Evolutionary conservation across 1,140 invertebrate genomes (phyloP), one percentile per base, ranked within the genome.

Genomic region (Bombus superbus): DNA sequence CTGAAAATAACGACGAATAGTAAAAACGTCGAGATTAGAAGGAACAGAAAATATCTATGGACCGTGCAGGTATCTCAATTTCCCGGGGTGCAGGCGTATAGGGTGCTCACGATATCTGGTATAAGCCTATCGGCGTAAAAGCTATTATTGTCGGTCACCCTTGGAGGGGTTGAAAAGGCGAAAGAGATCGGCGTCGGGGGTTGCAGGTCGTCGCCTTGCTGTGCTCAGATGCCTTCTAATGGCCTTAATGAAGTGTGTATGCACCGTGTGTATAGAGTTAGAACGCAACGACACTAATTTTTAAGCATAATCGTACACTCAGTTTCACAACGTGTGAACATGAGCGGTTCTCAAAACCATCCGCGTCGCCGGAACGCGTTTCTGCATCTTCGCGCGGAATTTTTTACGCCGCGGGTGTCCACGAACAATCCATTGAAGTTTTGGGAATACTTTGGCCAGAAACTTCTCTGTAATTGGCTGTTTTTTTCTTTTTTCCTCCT

Each of bases 301-400:
- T 94, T 95, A 94, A 95, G 94, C 95, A 95, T 95, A 95, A 95
- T 91, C 89, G 87, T 93, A 95, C 94, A 95, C 93, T 95, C 92
- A 93, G 92, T 88, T 95, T 95, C 94, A 95, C 95, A 94, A 93
- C 94, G 94, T 95, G 94, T 94, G 94, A 95, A 95, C 94, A 68
- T 69, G 81, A 86, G 81, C 83, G 80, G 86, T 92, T 93, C 92
- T 89, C 90, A 92, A 53, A 94, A 92, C 86, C 83, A 89, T 86
- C 81, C 78, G 78, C 83, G 62, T 85, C 78, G 25, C 0, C 83
- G 87, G 18, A 15, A 69, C 75, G 71, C 59, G 81, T 35, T 72
- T 91, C 83, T 90, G 83, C 74, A 80, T 81, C 76, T 89, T 86
- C 66, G 66, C 86, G 83, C 83, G 59, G 64, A 75, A 83, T 76